A percentile compares a stretch with the other conserved stretches of the same genome.
Evolutionary conservation across 2,888 invertebrate species (phyloP).

Genomic region (Pharmacophagus antenor): DNA sequence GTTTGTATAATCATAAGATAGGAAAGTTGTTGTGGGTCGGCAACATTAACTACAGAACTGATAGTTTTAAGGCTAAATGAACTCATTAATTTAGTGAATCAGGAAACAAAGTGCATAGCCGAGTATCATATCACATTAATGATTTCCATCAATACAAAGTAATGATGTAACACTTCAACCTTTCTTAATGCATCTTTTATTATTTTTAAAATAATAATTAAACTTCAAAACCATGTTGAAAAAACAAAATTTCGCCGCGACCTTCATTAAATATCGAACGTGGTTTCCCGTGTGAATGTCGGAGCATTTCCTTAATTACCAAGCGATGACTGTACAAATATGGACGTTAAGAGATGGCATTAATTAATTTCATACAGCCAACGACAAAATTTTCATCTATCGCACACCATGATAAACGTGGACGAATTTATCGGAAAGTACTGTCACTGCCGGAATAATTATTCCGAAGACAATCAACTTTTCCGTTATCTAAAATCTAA

Average conservation of each 20-base stretch:
- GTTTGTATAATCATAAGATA: no score
- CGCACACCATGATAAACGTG: conserved; percentile 36
- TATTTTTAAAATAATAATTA: neutral
- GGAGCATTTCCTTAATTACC: conserved; percentile 41
- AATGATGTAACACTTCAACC: neutral
- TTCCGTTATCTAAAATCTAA: conserved; percentile 22
- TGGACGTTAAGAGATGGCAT: conserved; percentile 45
- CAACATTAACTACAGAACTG: no score
- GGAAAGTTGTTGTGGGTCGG: no score
- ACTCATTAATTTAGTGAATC: no score
- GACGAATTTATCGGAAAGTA: conserved; percentile 14
- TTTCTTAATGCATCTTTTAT: no score
- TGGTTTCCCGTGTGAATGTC: conserved; percentile 1
- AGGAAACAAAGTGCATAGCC: no score
- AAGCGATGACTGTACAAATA: conserved; percentile 50
- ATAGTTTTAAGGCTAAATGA: no score
- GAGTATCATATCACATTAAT: no score
- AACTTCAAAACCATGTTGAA: neutral
- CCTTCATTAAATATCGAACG: neutral
- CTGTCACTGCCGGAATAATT: conserved; percentile 16
- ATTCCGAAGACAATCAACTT: conserved; percentile 19
- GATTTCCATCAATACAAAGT: neutral
- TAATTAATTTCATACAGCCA: conserved; percentile 49
- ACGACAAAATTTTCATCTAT: conserved; percentile 44
- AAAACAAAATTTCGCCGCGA: neutral